Evolutionary conservation across 2,113 vertebrate species (phyloP).

Genomic region (Misgurnus anguillicaudatus): DNA sequence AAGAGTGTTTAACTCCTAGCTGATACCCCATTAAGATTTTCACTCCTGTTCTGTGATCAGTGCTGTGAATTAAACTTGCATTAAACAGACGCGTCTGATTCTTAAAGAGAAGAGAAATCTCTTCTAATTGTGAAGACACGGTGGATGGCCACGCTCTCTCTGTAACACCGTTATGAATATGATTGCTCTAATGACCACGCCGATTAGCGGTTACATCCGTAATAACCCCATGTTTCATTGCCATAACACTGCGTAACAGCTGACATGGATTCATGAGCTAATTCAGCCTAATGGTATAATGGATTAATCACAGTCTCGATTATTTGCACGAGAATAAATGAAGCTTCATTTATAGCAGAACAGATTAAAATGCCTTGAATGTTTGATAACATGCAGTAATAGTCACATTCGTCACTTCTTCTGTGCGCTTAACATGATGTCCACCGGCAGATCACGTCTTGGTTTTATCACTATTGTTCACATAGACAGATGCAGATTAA

Average conservation of each 20-base stretch:
- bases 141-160: neutral
- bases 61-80: constrained; percentile 52
- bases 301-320: neutral
- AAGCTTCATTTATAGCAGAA: neutral
- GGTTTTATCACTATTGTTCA: constrained; percentile 5
- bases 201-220: constrained; percentile 13
- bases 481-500: neutral
- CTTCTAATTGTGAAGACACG: neutral
- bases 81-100: constrained; percentile 33
- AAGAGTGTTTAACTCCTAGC: too few species aligned
- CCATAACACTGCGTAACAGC: constrained; percentile 40
- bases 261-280: constrained; percentile 27
- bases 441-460: neutral
- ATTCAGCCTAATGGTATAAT: constrained; percentile 17
- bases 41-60: constrained; percentile 40
- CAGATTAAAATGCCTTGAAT: neutral
- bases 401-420: constrained; percentile 16
- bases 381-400: constrained; percentile 12
- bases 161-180: constrained; percentile 28
- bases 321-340: constrained; percentile 11
- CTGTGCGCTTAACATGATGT: neutral
- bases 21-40: neutral
- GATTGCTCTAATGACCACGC: neutral
- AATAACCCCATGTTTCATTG: constrained; percentile 33
- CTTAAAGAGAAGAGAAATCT: neutral